phyloP scores from a whole-genome alignment of 2,888 invertebrate genomes.

The Chalcis sispes region DNA sequence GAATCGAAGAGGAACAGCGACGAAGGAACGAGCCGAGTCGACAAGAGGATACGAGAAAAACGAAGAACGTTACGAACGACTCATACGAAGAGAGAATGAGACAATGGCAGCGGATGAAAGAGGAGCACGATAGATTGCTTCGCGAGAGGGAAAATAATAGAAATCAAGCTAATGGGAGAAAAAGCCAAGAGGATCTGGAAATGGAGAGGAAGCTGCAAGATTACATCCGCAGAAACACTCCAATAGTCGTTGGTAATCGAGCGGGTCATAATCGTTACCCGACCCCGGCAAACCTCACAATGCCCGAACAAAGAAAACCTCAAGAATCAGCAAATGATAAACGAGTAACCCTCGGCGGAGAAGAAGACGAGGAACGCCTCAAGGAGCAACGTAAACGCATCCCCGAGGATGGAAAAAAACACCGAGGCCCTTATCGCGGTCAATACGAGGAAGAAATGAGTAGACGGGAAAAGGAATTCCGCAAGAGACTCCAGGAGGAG shows the following conservation, averaged over 20 bases:
- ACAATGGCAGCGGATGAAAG: conserved; percentile 33
- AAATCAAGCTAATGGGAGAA: background rate
- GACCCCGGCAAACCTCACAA: background rate
- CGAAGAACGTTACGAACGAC: background rate
- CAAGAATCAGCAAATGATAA: background rate
- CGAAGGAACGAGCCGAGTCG: background rate
- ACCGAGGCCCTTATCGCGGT: background rate
- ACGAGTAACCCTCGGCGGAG: background rate
- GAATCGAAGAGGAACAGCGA: conserved; percentile 21
- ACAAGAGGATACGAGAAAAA: background rate
- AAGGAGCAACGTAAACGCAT: background rate
- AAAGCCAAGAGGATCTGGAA: conserved; percentile 43
- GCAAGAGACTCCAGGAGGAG: background rate
- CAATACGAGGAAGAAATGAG: conserved; percentile 8
- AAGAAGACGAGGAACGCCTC: background rate
- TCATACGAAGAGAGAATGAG: conserved; percentile 36
- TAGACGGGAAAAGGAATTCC: background rate
- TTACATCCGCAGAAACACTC: conserved; percentile 67
- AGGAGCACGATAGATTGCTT: conserved; percentile 35
- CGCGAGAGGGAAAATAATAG: conserved; percentile 19
- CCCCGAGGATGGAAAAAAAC: background rate
- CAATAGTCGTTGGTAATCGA: conserved; percentile 53
- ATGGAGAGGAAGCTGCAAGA: conserved; percentile 65
- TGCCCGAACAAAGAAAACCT: background rate
- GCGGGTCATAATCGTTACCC: background rate